Evolutionary conservation across 2,888 invertebrate species (phyloP), one percentile per base, ranked within the genome.

Genomic region (Allolobophora icterica): DNA sequence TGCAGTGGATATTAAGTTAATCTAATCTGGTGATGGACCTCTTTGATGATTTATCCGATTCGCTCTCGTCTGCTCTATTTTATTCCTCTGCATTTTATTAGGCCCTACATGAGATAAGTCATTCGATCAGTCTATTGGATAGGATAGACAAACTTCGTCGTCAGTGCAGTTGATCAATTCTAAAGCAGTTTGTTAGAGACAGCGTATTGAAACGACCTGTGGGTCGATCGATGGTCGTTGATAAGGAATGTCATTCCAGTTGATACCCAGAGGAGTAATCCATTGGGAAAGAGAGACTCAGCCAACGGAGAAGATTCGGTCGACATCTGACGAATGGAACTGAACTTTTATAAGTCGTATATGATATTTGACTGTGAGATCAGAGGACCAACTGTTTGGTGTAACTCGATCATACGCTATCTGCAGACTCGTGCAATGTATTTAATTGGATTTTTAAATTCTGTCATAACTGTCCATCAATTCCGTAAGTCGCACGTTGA

Each of bases 261-360:
- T 24, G 3, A 58, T 3, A 30, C n/a, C 71, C 71, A 13, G 71
- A 71, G 71, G 71, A 30, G 13, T 13, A 8, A n/a, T 71, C 1
- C n/a, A n/a, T n/a, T 11, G 30, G 71, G 13, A 3, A 71, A n/a
- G 71, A 71, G 30, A 13, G 21, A 71, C 19, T n/a, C 30, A 30
- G 71, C 30, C n/a, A 6, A 71, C 15, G 30, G 30, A 11, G 30
- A 71, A 71, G n/a, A 71, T 71, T 8, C 71, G 30, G 71, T n/a
- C n/a, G 71, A 71, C 71, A 71, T 71, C 71, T 71, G 71, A n/a
- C 71, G 71, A 71, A 71, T 71, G 71, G n/a, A 71, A 71, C 71
- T n/a, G 30, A 71, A 71, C n/a, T 52, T 24, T 4, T n/a, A 8
- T 8, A 30, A 71, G 71, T 13, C n/a, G n/a, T 71, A 3, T 58